phyloP scores from a whole-genome alignment of 2,888 invertebrate genomes.

The Ashinkailepas kermadecensis region DNA sequence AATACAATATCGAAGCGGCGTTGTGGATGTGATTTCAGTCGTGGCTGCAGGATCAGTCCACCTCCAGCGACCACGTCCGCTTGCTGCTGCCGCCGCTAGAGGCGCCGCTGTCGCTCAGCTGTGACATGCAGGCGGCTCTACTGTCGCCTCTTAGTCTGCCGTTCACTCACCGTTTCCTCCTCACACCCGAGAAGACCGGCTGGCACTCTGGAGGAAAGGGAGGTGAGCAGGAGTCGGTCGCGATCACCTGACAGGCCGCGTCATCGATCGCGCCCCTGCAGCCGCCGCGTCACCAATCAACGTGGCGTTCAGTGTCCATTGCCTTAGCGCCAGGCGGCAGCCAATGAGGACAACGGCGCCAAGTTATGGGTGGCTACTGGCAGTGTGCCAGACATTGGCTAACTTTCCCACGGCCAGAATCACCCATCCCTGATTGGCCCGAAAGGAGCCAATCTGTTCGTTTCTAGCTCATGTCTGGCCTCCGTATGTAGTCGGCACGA shows the following conservation, averaged over 20 bases:
- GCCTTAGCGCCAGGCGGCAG: background rate
- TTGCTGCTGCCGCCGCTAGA: conserved; percentile 16
- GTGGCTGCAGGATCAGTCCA: background rate
- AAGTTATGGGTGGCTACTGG: conserved; percentile 2
- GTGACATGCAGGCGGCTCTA: conserved; percentile 15
- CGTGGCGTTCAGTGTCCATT: background rate
- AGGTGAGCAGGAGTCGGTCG: background rate
- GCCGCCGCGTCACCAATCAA: background rate
- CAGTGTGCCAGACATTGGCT: background rate
- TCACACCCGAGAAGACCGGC: background rate
- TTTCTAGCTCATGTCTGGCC: background rate
- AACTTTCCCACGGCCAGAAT: background rate
- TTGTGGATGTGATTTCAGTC: background rate
- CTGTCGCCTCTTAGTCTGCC: conserved; percentile 7
- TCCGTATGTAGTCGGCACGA: too few relatives aligned
- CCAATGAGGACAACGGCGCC: background rate
- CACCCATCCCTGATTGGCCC: background rate
- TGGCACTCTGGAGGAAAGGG: background rate
- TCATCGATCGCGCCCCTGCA: background rate
- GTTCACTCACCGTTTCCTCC: background rate
- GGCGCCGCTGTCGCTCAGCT: conserved; percentile 9
- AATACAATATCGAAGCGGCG: too few relatives aligned
- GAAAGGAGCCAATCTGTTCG: background rate
- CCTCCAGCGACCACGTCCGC: background rate
- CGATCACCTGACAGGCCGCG: too few relatives aligned